Evolutionary conservation across 2,797 vertebrate genomes (phyloP).

Genomic region (Mus minutoides): DNA sequence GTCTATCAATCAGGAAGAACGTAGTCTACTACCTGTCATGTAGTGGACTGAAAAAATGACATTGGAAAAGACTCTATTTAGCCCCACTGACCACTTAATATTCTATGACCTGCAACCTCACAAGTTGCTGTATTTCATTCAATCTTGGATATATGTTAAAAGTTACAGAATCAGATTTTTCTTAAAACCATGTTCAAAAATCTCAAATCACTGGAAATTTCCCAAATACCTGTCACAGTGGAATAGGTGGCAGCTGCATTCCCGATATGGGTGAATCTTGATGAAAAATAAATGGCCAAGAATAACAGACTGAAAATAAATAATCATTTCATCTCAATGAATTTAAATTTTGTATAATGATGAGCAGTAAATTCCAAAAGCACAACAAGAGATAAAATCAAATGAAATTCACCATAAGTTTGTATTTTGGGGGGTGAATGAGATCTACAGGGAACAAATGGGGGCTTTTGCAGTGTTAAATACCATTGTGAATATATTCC

Average conservation of each 20-base stretch:
- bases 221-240: neutral
- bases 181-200: neutral
- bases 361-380: neutral
- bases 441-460: neutral
- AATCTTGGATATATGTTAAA: neutral
- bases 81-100: neutral
- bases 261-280: neutral
- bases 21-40: neutral
- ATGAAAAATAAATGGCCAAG: neutral
- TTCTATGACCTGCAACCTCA: neutral
- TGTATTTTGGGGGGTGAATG: neutral
- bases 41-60: neutral
- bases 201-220: neutral
- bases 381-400: neutral
- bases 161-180: neutral
- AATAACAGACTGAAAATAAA: neutral
- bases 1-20: neutral
- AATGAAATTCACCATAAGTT: neutral
- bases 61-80: constrained; percentile 25
- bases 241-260: neutral
- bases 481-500: neutral
- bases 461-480: neutral
- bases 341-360: neutral
- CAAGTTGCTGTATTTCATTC: neutral
- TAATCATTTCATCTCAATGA: neutral